phyloP scores from a whole-genome alignment of 1,140 invertebrate species.

The Drosophila mojavensis region DNA sequence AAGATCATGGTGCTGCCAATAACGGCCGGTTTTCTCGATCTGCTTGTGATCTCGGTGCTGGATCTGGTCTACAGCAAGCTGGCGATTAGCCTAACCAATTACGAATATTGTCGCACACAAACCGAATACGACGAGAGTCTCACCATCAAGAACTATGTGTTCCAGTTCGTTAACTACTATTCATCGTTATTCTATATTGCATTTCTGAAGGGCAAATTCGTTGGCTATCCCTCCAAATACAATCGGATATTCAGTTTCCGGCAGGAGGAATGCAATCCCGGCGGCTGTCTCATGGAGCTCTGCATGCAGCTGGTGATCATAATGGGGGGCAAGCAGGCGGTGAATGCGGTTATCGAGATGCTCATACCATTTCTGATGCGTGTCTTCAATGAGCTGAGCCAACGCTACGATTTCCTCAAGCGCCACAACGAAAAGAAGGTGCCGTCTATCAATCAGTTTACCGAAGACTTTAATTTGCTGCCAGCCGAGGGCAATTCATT shows the following conservation, averaged over 20 bases:
- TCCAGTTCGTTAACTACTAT: constrained; percentile 95
- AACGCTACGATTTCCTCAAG: constrained; percentile 60
- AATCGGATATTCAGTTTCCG: constrained; percentile 88
- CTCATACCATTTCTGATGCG: constrained; percentile 87
- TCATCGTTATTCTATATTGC: constrained; percentile 94
- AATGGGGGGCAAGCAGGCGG: constrained; percentile 93
- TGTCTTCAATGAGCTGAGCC: constrained; percentile 52
- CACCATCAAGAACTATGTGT: constrained; percentile 93
- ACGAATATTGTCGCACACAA: constrained; percentile 93
- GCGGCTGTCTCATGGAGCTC: constrained; percentile 92
- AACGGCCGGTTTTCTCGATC: constrained; percentile 90
- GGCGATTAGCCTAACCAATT: constrained; percentile 87
- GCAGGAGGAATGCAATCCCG: constrained; percentile 89
- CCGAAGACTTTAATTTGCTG: constrained; percentile 91
- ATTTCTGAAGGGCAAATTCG: constrained; percentile 93
- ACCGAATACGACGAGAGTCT: constrained; percentile 93
- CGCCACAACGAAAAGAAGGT: constrained; percentile 59
- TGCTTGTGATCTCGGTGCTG: constrained; percentile 86
- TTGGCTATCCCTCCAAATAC: constrained; percentile 91
- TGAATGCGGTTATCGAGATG: constrained; percentile 92
- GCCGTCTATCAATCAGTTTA: constrained; percentile 87
- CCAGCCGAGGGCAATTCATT: constrained; percentile 88
- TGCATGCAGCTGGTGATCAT: constrained; percentile 93
- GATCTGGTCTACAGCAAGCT: constrained; percentile 85
- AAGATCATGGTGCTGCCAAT: constrained; percentile 88